A percentile compares a stretch with the other conserved stretches of the same genome.
Evolutionary conservation across 2,113 vertebrate genomes (phyloP).

Genomic region (Salvelinus namaycush): DNA sequence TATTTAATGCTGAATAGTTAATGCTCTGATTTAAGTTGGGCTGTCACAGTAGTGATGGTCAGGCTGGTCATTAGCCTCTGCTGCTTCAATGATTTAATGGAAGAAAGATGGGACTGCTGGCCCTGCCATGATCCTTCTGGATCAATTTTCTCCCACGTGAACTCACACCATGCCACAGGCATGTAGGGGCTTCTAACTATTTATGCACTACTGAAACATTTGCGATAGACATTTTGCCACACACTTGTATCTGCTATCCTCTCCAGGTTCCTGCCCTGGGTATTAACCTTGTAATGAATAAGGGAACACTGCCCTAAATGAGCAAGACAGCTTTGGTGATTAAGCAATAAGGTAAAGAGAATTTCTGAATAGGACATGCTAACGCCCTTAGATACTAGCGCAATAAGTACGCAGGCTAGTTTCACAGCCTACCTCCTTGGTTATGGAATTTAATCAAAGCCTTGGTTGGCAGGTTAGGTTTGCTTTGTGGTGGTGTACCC

Average conservation of each 20-base stretch:
- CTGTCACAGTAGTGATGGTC: slow-evolving; percentile 9
- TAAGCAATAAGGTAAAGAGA: too few species aligned
- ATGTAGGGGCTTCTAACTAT: not conserved
- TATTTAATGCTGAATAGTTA: slow-evolving; percentile 3
- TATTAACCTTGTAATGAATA: not conserved
- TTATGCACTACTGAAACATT: not conserved
- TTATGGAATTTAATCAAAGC: not conserved
- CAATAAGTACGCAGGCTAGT: not conserved
- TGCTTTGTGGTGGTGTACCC: slow-evolving; percentile 16
- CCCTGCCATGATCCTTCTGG: not conserved
- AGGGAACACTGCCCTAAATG: not conserved
- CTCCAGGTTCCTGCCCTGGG: not conserved
- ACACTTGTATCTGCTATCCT: not conserved
- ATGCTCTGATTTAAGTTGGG: not conserved
- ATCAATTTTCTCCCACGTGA: too few species aligned
- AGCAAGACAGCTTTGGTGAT: not conserved
- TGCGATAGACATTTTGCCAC: not conserved
- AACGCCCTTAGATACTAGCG: not conserved
- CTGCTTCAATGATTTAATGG: not conserved
- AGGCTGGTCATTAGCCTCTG: not conserved
- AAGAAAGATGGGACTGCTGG: slow-evolving; percentile 1
- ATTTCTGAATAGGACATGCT: not conserved
- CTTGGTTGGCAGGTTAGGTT: slow-evolving; percentile 11
- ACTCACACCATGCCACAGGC: not conserved
- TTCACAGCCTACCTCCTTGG: not conserved